Conservation (phyloP, 1,140 invertebrate genomes). For the Saccostrea cuccullata region DNA sequence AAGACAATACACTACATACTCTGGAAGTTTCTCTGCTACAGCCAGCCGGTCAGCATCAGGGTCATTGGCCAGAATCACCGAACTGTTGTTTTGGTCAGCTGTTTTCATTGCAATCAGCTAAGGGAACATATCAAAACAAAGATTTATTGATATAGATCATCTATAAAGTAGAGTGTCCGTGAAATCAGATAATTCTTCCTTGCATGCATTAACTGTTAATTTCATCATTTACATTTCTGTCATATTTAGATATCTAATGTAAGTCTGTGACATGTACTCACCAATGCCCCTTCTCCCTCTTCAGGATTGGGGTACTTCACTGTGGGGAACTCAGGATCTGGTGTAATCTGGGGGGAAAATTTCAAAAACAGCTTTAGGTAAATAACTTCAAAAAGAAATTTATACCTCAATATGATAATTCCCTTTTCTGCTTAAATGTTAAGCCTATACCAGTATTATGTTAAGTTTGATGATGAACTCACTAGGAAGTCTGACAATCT, state of each 20-base stretch:
- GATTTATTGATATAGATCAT: neutral
- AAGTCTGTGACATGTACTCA: constrained; percentile 58
- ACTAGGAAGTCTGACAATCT: too few relatives aligned
- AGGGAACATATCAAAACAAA: neutral
- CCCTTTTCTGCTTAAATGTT: too few relatives aligned
- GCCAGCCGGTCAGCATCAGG: constrained; percentile 98
- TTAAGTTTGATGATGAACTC: too few relatives aligned
- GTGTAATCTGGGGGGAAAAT: constrained; percentile 84
- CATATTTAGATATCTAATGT: neutral
- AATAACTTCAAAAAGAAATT: too few relatives aligned
- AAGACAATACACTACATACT: constrained; percentile 39
- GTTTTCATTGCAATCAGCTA: constrained; percentile 89
- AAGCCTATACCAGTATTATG: too few relatives aligned
- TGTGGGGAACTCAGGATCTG: constrained; percentile 98
- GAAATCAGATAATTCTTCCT: neutral
- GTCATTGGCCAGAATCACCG: constrained; percentile 96
- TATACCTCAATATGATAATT: too few relatives aligned
- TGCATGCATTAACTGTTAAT: neutral
- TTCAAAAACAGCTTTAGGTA: neutral
- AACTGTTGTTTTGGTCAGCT: constrained; percentile 86
- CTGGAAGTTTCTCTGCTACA: constrained; percentile 86
- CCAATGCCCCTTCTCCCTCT: constrained; percentile 93
- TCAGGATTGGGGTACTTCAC: constrained; percentile 99
- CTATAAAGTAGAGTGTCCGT: neutral
- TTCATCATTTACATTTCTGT: neutral